A percentile compares a stretch with the other conserved stretches of the same genome.
Conservation (phyloP, 2,113 vertebrate species). For the Martes martes region DNA sequence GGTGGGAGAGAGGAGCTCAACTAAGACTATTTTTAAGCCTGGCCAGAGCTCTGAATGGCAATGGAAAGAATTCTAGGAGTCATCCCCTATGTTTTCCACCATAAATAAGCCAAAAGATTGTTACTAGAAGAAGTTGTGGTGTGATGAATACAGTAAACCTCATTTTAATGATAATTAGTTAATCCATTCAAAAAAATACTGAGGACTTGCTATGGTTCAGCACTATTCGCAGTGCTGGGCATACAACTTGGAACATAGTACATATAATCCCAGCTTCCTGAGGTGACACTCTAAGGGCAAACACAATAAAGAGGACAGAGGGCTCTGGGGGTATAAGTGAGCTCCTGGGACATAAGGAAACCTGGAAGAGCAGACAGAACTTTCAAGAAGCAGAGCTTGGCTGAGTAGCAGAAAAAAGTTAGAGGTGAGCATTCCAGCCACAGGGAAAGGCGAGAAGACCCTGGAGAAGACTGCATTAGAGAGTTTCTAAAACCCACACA, state of each 20-base stretch:
- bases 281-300: neutral
- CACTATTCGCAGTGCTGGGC: neutral
- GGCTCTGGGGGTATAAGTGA: neutral
- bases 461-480: neutral
- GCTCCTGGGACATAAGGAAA: fast-evolving
- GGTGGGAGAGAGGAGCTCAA: fast-evolving
- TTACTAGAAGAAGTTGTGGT: neutral
- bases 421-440: neutral
- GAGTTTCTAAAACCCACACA: neutral
- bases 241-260: neutral
- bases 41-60: neutral
- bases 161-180: neutral
- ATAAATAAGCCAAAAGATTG: neutral
- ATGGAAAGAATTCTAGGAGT: neutral
- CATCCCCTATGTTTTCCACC: neutral
- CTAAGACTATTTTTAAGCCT: neutral
- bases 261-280: neutral
- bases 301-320: too few species aligned
- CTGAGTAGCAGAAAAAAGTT: neutral
- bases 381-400: neutral
- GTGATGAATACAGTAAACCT: neutral
- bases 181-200: neutral
- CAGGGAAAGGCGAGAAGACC: neutral
- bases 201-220: neutral
- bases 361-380: neutral